phyloP scores from a whole-genome alignment of 2,888 invertebrate species.

The Leptarthrus brevirostris region DNA sequence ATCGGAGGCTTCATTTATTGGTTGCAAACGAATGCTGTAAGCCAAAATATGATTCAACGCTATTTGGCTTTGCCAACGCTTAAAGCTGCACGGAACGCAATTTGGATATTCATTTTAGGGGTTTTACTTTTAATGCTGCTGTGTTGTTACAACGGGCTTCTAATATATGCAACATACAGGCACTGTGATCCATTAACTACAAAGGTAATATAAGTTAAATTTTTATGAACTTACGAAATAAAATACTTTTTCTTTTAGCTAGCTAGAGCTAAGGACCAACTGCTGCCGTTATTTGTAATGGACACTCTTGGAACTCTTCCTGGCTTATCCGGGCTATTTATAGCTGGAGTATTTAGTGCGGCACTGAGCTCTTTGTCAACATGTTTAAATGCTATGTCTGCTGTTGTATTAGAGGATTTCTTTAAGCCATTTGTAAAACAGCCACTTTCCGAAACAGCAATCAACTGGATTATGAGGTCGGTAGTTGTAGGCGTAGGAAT shows the following conservation, averaged over 20 bases:
- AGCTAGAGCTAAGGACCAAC: slow-evolving; percentile 79
- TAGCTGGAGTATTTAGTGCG: slow-evolving; percentile 91
- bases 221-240: not conserved
- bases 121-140: slow-evolving; percentile 69
- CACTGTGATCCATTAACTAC: slow-evolving; percentile 76
- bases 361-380: slow-evolving; percentile 84
- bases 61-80: slow-evolving; percentile 82
- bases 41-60: slow-evolving; percentile 89
- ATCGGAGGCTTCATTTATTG: slow-evolving; percentile 84
- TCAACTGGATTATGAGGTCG: slow-evolving; percentile 75
- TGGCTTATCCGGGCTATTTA: slow-evolving; percentile 87
- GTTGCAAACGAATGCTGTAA: slow-evolving; percentile 82
- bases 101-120: slow-evolving; percentile 71
- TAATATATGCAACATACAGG: slow-evolving; percentile 74
- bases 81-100: slow-evolving; percentile 70
- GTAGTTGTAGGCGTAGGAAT: slow-evolving; percentile 78
- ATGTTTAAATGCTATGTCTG: slow-evolving; percentile 81
- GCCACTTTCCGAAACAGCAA: slow-evolving; percentile 69
- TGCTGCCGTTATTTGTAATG: slow-evolving; percentile 88
- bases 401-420: slow-evolving; percentile 80
- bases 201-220: slow-evolving; percentile 62
- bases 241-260: slow-evolving; percentile 64
- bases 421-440: slow-evolving; percentile 73
- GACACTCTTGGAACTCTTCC: slow-evolving; percentile 79
- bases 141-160: slow-evolving; percentile 72